Conservation (phyloP, 1,140 invertebrate species). For the Leptestheria dahalacensis region DNA sequence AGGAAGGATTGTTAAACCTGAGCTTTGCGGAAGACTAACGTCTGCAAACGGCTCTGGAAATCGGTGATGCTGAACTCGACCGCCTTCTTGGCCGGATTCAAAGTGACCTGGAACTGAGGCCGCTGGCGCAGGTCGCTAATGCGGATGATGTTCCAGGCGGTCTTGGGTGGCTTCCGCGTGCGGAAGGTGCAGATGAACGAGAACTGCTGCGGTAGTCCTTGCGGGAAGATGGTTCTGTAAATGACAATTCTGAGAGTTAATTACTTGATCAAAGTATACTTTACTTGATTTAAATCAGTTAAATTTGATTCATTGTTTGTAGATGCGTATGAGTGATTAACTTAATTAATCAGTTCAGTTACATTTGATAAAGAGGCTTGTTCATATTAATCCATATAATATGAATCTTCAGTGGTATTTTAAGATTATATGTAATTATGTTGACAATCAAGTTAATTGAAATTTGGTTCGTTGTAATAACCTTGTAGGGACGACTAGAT, state of each 20-base stretch:
- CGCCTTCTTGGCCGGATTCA: constrained; percentile 43
- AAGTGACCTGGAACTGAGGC: constrained; percentile 47
- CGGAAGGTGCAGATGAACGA: constrained; percentile 51
- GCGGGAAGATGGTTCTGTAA: constrained; percentile 44
- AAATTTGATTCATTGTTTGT: too few relatives aligned
- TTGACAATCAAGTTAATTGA: neutral
- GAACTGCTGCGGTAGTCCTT: constrained; percentile 52
- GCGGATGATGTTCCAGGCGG: constrained; percentile 51
- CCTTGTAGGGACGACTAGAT: constrained; percentile 51
- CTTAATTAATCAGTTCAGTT: too few relatives aligned
- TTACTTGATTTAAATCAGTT: too few relatives aligned
- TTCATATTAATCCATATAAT: too few relatives aligned
- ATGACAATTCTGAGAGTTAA: too few relatives aligned
- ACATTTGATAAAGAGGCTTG: too few relatives aligned
- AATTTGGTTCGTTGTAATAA: constrained; percentile 24
- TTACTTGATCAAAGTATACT: too few relatives aligned
- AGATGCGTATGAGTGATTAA: too few relatives aligned
- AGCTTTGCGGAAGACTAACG: constrained; percentile 37
- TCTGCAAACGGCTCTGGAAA: constrained; percentile 41
- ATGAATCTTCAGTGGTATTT: too few relatives aligned
- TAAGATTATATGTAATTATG: neutral
- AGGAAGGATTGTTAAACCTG: constrained; percentile 35
- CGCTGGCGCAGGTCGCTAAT: constrained; percentile 40
- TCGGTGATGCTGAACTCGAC: constrained; percentile 46
- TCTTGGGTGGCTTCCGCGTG: constrained; percentile 37